Conservation (phyloP, 2,797 vertebrate species). For the Sebastolobus altivelis region DNA sequence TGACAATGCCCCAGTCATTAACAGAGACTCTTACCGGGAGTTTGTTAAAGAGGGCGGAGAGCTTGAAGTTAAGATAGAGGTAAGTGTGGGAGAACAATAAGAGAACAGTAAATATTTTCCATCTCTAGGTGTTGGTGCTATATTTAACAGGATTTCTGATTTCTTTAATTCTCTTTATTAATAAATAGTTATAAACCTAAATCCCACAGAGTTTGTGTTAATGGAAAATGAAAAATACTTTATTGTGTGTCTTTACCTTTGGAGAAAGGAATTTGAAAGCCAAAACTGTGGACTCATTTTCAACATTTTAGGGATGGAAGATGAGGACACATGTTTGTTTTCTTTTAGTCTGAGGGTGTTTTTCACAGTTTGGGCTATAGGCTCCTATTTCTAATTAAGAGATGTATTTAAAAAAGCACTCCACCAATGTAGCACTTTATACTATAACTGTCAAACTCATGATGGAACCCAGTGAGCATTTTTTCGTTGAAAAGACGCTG, state of each 20-base stretch:
- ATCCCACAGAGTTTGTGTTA: neutral
- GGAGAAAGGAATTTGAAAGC: neutral
- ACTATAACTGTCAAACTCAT: neutral
- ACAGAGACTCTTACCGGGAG: slow-evolving; percentile 83
- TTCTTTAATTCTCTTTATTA: neutral
- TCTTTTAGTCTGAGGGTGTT: neutral
- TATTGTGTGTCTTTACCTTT: neutral
- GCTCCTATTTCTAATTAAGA: neutral
- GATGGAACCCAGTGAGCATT: neutral
- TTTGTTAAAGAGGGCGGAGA: slow-evolving; percentile 82
- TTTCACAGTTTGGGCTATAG: neutral
- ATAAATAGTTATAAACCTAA: neutral
- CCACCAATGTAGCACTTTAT: neutral
- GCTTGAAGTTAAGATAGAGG: slow-evolving; percentile 72
- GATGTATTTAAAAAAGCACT: neutral
- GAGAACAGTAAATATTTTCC: neutral
- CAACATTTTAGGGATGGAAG: neutral
- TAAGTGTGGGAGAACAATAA: slow-evolving; percentile 37
- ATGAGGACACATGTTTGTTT: neutral
- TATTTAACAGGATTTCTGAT: neutral
- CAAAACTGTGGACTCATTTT: neutral
- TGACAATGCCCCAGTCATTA: slow-evolving; percentile 81
- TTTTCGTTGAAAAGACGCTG: too few species aligned
- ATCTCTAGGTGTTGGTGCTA: neutral
- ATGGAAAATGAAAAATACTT: neutral